Evolutionary conservation across 2,113 vertebrate species (phyloP).

Genomic region (Passer montanus): DNA sequence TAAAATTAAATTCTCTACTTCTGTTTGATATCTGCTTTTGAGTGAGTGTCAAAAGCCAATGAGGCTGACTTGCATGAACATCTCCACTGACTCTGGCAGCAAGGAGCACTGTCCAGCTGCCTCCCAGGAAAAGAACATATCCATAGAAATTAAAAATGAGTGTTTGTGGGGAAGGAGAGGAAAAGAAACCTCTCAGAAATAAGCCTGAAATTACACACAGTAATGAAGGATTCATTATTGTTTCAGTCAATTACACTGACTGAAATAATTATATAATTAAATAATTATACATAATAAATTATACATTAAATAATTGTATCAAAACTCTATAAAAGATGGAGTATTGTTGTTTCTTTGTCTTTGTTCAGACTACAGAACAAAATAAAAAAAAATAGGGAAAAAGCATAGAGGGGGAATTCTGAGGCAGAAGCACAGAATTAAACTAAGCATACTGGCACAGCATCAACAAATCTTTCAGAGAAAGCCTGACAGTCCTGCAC

Average conservation of each 20-base stretch:
- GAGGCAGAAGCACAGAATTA: slow-evolving; percentile 32
- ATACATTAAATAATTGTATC: background rate
- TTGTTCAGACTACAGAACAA: background rate
- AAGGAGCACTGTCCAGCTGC: background rate
- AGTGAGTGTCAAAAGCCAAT: background rate
- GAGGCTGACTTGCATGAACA: background rate
- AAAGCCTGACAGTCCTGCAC: slow-evolving; percentile 43
- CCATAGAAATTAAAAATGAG: background rate
- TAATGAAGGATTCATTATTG: background rate
- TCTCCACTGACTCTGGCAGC: background rate
- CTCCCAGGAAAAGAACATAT: background rate
- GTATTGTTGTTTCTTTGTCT: background rate
- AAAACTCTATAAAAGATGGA: background rate
- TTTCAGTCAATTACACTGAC: background rate
- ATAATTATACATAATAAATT: background rate
- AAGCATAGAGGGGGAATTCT: background rate
- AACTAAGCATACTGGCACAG: slow-evolving; percentile 28
- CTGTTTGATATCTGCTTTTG: background rate
- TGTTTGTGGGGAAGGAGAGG: background rate
- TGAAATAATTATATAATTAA: background rate
- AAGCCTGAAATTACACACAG: background rate
- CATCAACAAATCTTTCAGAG: slow-evolving; percentile 41
- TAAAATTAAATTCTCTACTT: background rate
- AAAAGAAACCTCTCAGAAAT: background rate
- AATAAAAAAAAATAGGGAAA: background rate